phyloP scores from a whole-genome alignment of 53 echinoderm and acorn worm species.

The Apostichopus leukothele region DNA sequence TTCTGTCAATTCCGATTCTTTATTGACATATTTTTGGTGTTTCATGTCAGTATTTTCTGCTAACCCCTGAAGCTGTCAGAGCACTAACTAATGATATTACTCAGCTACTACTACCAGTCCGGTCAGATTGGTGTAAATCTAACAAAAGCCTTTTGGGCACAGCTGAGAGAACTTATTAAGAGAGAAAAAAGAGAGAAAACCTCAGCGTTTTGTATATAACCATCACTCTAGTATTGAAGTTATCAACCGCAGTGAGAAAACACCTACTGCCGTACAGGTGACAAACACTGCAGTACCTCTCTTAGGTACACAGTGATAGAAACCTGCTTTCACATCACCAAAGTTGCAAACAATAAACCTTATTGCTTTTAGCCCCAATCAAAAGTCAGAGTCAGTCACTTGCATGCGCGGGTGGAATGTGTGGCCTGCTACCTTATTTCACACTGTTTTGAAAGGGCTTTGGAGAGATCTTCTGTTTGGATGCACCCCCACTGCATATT shows the following conservation, averaged over 20 bases:
- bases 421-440: background rate
- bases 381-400: background rate
- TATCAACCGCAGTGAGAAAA: no score
- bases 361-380: background rate
- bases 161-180: no score
- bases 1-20: no score
- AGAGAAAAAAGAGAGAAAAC: no score
- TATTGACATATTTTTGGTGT: background rate
- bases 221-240: no score
- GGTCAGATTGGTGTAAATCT: no score
- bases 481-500: background rate
- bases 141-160: no score
- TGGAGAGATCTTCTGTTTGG: background rate
- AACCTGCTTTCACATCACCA: background rate
- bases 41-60: background rate
- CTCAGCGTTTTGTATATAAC: no score
- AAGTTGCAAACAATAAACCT: background rate
- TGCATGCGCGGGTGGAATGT: background rate
- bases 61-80: background rate
- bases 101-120: background rate
- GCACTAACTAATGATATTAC: background rate
- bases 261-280: no score
- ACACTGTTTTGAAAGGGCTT: background rate
- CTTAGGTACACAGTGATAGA: background rate
- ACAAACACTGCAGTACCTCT: background rate